Base-by-base conservation (phyloP, 2,797 vertebrate species). In the Halcyon chelicuti region DNA sequence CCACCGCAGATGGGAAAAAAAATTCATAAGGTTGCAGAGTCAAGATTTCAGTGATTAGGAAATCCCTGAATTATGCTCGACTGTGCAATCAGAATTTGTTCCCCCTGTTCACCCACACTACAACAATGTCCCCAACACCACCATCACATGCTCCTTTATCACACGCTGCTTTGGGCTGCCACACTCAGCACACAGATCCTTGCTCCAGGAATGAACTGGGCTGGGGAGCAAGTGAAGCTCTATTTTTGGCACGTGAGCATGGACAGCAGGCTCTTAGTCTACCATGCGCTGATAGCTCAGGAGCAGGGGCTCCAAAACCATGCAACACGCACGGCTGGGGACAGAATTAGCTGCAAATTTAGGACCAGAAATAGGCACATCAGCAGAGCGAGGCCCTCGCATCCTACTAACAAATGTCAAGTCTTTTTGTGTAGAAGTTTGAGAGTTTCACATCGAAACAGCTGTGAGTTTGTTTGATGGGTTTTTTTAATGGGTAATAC, bases 1-100 rank as follows among this genome's bases (percentile, higher is more conserved):
- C 88, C 86, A 93, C 77, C 86, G 70, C 95, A 96, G 96, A 96
- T 90, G 95, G 88, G 37, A 39, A 62, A 93, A 72, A 71, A 54
- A 91, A 94, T 44, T 77, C 90, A 17, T 37, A 61, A 70, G 74
- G 81, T 80, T 96, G 88, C 88, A 87, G 75, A 92, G 91, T 96
- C 94, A 95, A 91, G 86, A 91, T 89, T 92, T 61, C 84, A 89
- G 88, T 2, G 67, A 92, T 91, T 93, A 80, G 89, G 92, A 96
- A 96, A 96, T 80, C 88, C 86, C 84, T 72, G 87, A 92, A 51
- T 94, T 93, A 66, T 5, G 37, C 72, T 40, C 3, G 3, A 79
- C 35, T 80, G 44, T 80, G 85, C 88, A 93, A 83, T 68, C 57
- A 37, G 40, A 80, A 77, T 73, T 84, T 20, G 35, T 14, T 84